These are phyloP conservation scores for Periophthalmus modestus DNA, from an alignment of 2,113 vertebrate species.

Conservation along the genomic window DNA sequence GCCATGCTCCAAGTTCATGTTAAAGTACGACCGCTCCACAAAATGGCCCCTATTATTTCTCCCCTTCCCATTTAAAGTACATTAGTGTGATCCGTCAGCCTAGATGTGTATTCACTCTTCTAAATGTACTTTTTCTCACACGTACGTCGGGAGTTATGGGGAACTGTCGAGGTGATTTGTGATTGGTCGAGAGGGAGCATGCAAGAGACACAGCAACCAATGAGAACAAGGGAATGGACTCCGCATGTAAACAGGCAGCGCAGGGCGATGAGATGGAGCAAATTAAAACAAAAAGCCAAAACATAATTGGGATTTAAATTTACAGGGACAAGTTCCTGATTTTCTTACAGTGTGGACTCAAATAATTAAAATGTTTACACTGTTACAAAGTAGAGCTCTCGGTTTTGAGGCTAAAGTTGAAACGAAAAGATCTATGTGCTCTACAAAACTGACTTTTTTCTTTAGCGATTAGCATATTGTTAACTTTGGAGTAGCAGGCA, in stretches of 20 bases:
- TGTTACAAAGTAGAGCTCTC: background rate
- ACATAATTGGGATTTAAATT: background rate
- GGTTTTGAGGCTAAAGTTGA: background rate
- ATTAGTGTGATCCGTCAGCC: background rate
- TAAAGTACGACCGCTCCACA: background rate
- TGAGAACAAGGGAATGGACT: conserved; percentile 50
- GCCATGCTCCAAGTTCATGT: background rate
- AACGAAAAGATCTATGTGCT: background rate
- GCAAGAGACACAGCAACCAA: conserved; percentile 57
- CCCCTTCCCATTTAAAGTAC: background rate
- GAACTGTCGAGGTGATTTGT: conserved; percentile 37
- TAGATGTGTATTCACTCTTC: conserved; percentile 40
- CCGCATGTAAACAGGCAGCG: conserved; percentile 37
- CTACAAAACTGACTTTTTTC: background rate
- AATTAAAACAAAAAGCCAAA: conserved; percentile 46
- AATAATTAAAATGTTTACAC: background rate
- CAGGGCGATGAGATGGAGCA: conserved; percentile 57
- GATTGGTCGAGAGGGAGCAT: conserved; percentile 51
- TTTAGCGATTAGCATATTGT: background rate
- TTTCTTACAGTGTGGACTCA: background rate
- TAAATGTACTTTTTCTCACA: conserved; percentile 18
- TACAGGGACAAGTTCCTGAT: background rate
- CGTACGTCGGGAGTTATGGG: conserved; percentile 49
- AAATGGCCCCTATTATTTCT: background rate
- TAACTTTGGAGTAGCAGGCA: background rate